phyloP scores from a whole-genome alignment of 1,140 invertebrate species.

The Formica exsecta region DNA sequence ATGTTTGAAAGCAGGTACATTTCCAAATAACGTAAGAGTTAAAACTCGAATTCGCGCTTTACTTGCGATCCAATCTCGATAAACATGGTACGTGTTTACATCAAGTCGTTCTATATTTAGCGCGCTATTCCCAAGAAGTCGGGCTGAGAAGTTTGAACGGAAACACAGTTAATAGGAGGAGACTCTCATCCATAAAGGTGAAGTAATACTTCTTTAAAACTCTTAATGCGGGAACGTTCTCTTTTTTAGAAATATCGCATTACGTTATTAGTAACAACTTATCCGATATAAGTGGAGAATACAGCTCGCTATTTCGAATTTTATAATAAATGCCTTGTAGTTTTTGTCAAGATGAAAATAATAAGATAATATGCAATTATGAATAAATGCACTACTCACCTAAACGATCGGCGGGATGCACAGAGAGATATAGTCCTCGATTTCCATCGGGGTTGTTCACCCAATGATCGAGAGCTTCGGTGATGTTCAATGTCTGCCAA shows the following conservation, averaged over 20 bases:
- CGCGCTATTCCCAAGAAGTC: conserved; percentile 27
- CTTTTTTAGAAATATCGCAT: neutral
- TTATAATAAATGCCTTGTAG: neutral
- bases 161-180: conserved; percentile 2
- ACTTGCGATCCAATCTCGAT: conserved; percentile 29
- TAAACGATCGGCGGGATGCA: conserved; percentile 90
- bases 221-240: neutral
- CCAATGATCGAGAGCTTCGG: conserved; percentile 91
- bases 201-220: neutral
- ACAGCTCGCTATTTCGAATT: neutral
- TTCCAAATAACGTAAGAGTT: neutral
- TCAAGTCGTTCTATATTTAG: conserved; percentile 54
- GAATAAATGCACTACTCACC: conserved; percentile 85
- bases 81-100: conserved; percentile 49
- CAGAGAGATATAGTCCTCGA: conserved; percentile 95
- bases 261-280: no score
- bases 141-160: conserved; percentile 12
- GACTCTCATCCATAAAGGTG: neutral
- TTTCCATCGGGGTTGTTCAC: conserved; percentile 92
- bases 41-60: conserved; percentile 2
- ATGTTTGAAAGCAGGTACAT: neutral
- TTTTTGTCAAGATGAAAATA: neutral
- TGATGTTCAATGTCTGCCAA: conserved; percentile 94
- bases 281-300: neutral
- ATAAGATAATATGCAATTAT: neutral